A percentile compares a stretch with the other conserved stretches of the same genome.
These are phyloP conservation scores for Epinotia brunnichana DNA, from an alignment of 2,888 invertebrate species.

Conservation along the genomic window DNA sequence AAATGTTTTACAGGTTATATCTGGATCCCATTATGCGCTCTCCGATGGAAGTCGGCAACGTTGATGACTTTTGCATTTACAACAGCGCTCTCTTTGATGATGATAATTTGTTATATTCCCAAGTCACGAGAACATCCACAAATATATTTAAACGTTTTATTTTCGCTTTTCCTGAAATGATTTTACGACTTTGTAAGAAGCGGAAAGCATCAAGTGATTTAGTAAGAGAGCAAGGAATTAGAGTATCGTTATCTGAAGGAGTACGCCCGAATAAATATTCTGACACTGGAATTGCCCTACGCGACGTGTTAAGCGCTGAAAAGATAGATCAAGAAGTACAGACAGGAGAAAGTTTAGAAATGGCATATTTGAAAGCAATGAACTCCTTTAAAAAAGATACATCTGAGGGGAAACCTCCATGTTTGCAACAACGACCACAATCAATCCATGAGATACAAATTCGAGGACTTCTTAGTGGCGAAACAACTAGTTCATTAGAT, in stretches of 20 bases:
- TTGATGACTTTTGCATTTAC: constrained; percentile 51
- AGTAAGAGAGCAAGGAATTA: not conserved
- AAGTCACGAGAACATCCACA: constrained; percentile 41
- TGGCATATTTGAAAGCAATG: constrained; percentile 44
- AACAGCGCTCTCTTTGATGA: constrained; percentile 53
- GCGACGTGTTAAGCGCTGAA: constrained; percentile 52
- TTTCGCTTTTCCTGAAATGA: not conserved
- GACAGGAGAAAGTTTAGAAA: constrained; percentile 69
- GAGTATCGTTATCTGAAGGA: not conserved
- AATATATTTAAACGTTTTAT: constrained; percentile 4
- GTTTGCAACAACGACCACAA: not conserved
- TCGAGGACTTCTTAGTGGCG: not conserved
- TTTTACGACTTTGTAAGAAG: not conserved
- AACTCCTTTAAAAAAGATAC: constrained; percentile 12
- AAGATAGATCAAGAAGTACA: constrained; percentile 60
- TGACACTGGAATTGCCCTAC: constrained; percentile 65
- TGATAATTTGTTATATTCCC: constrained; percentile 44
- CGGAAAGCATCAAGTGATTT: not conserved
- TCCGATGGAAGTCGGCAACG: constrained; percentile 60
- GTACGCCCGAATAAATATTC: constrained; percentile 54
- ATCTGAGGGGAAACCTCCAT: not conserved
- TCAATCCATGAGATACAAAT: not conserved
- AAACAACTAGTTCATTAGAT: constrained; percentile 5
- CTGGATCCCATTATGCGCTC: constrained; percentile 72
- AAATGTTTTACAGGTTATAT: constrained; percentile 65